phyloP scores from a whole-genome alignment of 2,113 vertebrate genomes.

The Ictalurus furcatus region DNA sequence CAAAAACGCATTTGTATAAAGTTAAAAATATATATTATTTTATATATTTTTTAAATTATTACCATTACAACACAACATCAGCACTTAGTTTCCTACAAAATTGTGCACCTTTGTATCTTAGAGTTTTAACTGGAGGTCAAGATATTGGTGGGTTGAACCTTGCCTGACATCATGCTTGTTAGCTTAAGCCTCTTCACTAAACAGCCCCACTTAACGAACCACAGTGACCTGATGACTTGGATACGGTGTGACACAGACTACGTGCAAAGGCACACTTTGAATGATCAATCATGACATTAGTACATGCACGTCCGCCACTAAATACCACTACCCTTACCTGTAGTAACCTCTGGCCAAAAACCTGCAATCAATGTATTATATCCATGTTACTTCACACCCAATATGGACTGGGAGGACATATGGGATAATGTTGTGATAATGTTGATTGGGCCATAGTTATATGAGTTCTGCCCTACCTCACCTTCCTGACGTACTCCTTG shows the following conservation, averaged over 20 bases:
- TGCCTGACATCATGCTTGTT: background rate
- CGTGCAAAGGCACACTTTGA: background rate
- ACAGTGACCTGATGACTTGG: background rate
- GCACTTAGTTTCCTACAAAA: background rate
- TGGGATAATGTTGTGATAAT: background rate
- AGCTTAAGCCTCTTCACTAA: background rate
- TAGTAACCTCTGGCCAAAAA: background rate
- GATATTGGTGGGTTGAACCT: background rate
- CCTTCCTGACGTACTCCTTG: conserved; percentile 4
- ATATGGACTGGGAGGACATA: background rate
- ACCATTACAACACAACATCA: background rate
- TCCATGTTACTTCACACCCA: background rate
- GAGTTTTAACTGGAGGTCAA: background rate
- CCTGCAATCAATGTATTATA: background rate
- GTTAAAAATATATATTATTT: background rate
- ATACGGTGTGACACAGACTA: background rate
- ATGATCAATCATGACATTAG: background rate
- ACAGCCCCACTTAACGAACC: background rate
- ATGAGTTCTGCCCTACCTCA: conserved; percentile 17
- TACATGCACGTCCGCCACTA: background rate
- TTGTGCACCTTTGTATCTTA: background rate
- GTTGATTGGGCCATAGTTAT: conserved; percentile 11
- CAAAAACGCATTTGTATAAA: background rate
- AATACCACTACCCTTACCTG: background rate
- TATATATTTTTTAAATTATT: background rate